Base-by-base conservation (phyloP, 2,888 invertebrate species). In the Chydorus sphaericus region DNA sequence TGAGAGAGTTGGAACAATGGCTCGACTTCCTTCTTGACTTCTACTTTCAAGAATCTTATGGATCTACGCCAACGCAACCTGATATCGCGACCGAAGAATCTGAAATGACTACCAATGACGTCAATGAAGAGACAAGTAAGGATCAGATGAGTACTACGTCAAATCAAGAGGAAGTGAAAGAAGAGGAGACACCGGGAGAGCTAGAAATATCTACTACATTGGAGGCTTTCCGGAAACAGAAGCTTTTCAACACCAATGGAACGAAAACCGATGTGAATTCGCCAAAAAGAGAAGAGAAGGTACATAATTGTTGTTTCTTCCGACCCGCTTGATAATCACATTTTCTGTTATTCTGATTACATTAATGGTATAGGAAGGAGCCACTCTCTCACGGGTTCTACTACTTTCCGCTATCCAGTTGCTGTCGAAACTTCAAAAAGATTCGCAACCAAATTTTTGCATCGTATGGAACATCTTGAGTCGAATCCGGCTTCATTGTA, bases 41-140 rank as follows among this genome's bases (percentile, higher is more conserved):
- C 44, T 44, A 44, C 44, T 44, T 44, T 10, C 44, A 44, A 44
- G 44, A 44, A 44, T 44, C 44, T 14, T n/a, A n/a, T n/a, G n/a
- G n/a, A n/a, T n/a, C n/a, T n/a, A n/a, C n/a, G n/a, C n/a, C n/a
- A n/a, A n/a, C n/a, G n/a, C n/a, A n/a, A n/a, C n/a, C n/a, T 26
- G 44, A 44, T 23, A 14, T 44, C 26, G 14, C 11, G 11, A 11
- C 44, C 20, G 26, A 11, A 10, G 26, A 44, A 10, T 8, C 23
- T n/a, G 26, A 20, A 6, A 23, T 28, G 26, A 26, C 3, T 10
- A 10, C 7, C 10, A 2, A 1, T 20, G 14, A n/a, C n/a, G n/a
- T n/a, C n/a, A n/a, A n/a, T n/a, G n/a, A n/a, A n/a, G n/a, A n/a
- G n/a, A n/a, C n/a, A n/a, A n/a, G n/a, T n/a, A n/a, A n/a, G n/a